Conservation (phyloP, 2,113 vertebrate genomes). For the human region GRCh38 chr12:75255001-75255500, state of each 20-base stretch:
- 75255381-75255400: neutral
- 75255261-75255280: neutral
- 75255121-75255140: no score
- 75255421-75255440: neutral
- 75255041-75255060: no score
- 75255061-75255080: no score
- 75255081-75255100: no score
- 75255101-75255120: no score
- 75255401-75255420: neutral
- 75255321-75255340: neutral
- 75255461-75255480: neutral
- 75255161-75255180: no score
- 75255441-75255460: neutral
- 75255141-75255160: no score
- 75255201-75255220: neutral
- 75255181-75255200: no score
- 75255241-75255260: neutral
- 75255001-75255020: no score
- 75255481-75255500: neutral
- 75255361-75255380: neutral
- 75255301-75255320: neutral
- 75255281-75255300: neutral
- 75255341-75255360: neutral
- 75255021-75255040: no score
- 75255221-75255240: neutral